Conservation (phyloP, 2,888 invertebrate genomes). For the Megastigmus dorsalis region DNA sequence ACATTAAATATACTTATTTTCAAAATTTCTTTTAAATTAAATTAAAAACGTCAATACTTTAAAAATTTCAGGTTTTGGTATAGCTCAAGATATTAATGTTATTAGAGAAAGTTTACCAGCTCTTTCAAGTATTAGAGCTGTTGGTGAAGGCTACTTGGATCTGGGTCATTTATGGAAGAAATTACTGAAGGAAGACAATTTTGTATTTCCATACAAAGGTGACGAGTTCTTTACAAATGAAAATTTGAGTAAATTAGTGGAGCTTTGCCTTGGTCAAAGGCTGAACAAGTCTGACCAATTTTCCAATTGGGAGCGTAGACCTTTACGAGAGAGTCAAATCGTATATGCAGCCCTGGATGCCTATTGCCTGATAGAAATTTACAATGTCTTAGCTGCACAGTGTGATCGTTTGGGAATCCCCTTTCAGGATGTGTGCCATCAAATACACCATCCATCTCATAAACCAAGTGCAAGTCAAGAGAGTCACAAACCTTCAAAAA, state of each 20-base stretch:
- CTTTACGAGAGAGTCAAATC: conserved; percentile 85
- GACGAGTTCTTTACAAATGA: conserved; percentile 77
- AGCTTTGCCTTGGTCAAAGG: conserved; percentile 84
- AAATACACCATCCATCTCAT: conserved; percentile 9
- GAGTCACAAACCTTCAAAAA: conserved; percentile 9
- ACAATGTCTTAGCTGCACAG: conserved; percentile 78
- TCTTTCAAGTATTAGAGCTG: conserved; percentile 74
- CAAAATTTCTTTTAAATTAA: not conserved
- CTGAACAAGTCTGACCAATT: conserved; percentile 93
- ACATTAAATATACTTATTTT: not conserved
- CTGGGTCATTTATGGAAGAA: conserved; percentile 79
- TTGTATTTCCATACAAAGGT: conserved; percentile 78
- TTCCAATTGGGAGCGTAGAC: conserved; percentile 92
- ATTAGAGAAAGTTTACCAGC: conserved; percentile 78
- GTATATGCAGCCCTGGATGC: conserved; percentile 93
- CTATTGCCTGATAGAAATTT: conserved; percentile 88
- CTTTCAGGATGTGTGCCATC: conserved; percentile 80
- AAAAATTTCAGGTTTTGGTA: conserved; percentile 76
- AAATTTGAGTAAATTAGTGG: conserved; percentile 84
- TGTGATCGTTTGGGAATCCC: conserved; percentile 76
- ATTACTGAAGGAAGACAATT: conserved; percentile 76
- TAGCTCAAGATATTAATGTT: conserved; percentile 78
- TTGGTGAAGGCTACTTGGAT: conserved; percentile 78
- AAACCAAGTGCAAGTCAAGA: not conserved
- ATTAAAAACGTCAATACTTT: not conserved